phyloP scores from a whole-genome alignment of 2,797 vertebrate species.

The Knipowitschia caucasica region DNA sequence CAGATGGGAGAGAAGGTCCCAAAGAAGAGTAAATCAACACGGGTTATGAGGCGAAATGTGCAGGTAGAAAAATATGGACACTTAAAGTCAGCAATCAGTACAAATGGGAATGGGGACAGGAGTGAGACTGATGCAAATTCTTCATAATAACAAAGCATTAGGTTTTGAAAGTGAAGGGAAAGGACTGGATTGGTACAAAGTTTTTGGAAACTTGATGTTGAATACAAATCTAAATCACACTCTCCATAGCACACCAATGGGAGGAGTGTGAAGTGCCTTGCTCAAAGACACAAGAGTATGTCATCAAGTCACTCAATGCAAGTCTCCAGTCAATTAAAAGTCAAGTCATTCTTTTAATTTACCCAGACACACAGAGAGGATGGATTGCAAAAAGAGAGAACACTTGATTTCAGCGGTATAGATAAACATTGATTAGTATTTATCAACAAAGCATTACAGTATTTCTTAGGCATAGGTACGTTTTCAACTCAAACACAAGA shows the following conservation, averaged over 20 bases:
- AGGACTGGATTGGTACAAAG: background rate
- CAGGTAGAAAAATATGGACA: constrained; percentile 3
- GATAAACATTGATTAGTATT: no score
- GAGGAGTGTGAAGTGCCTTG: background rate
- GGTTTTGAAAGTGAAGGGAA: background rate
- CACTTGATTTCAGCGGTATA: no score
- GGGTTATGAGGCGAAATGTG: background rate
- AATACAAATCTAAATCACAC: background rate
- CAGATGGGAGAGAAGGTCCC: background rate
- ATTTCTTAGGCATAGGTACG: no score
- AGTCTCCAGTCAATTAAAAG: no score
- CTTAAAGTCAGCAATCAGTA: background rate
- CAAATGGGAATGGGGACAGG: background rate
- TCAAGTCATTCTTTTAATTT: no score
- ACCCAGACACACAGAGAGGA: no score
- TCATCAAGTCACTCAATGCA: no score
- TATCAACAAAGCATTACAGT: no score
- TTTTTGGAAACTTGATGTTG: background rate
- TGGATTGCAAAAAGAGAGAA: no score
- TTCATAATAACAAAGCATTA: background rate
- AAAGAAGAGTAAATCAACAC: background rate
- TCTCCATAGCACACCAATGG: background rate
- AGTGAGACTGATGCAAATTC: background rate
- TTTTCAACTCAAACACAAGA: no score
- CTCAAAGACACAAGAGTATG: background rate